Evolutionary conservation across 2,113 vertebrate species (phyloP), one percentile per base, ranked within the genome.

Genomic region (Periophthalmus modestus): DNA sequence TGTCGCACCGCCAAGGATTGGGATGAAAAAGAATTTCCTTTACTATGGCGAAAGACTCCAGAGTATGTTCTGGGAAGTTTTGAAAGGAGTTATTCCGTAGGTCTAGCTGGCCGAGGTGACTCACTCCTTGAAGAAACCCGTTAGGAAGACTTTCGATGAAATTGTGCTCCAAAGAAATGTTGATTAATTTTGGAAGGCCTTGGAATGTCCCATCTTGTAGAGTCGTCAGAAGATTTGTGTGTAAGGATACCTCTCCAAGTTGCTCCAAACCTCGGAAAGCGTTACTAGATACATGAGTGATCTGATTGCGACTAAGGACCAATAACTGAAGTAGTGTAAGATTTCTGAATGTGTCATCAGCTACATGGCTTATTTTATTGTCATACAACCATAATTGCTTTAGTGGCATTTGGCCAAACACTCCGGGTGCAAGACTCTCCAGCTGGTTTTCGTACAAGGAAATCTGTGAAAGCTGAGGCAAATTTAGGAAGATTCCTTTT

Each of bases 1-100:
- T 19, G 66, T 99, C 95, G 13, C 97, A 99, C 65, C 76, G 93
- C 97, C 97, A 99, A 28, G 96, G 96, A 70, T 99, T 99, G 81
- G 95, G 91, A 16, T 94, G 88, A 48, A 99, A 89, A 33, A 90
- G 84, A 28, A 98, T 87, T 70, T 95, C 93, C 1, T 84, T 59
- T 69, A 94, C 87, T 10, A 71, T 23, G 1, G 77, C 80, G 66
- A 99, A 82, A 0, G 90, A 89, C 1, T 94, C 83, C 12, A 99
- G 94, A 87, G 94, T 87, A 7, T 93, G 87, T 0, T 90, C 46
- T 0, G 94, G 94, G 55, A 99, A 89, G 87, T 91, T 94, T 75
- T 92, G 75, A 68, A 98, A 72, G 52, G 94, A 91, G 39, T 98
- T 98, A 86, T 94, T 94, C 24, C 90, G 93, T 72, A 99, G 89